A percentile compares a stretch with the other conserved stretches of the same genome.
Evolutionary conservation across 2,113 vertebrate species (phyloP).

Genomic region (Jacana jacana): DNA sequence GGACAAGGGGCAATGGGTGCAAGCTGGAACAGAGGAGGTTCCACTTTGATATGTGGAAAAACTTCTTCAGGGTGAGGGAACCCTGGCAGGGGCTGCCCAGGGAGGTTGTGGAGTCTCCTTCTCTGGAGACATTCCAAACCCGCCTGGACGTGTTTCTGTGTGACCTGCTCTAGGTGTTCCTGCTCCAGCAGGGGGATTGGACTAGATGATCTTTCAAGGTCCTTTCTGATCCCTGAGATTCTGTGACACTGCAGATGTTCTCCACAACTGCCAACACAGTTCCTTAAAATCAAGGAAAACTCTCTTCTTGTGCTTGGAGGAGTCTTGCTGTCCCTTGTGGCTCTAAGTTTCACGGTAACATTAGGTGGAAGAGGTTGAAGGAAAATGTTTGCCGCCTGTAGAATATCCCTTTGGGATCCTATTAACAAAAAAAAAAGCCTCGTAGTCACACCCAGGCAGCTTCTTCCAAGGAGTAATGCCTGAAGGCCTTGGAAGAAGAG

Average conservation of each 20-base stretch:
- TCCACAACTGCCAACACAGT: neutral
- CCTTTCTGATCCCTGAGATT: too few species aligned
- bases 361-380: neutral
- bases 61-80: too few species aligned
- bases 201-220: too few species aligned
- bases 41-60: too few species aligned
- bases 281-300: neutral
- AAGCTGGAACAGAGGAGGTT: too few species aligned
- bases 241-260: neutral
- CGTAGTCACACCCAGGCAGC: neutral
- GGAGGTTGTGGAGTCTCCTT: too few species aligned
- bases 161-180: too few species aligned
- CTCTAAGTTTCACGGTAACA: neutral
- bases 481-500: neutral
- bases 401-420: neutral
- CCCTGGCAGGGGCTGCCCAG: too few species aligned
- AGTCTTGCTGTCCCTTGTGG: neutral
- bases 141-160: too few species aligned
- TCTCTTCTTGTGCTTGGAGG: neutral
- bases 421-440: neutral
- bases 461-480: neutral
- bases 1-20: too few species aligned
- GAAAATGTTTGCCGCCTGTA: neutral
- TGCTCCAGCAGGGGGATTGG: too few species aligned
- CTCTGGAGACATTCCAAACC: too few species aligned